Conservation (phyloP, 2,113 vertebrate genomes). For the Trogon melanurus region DNA sequence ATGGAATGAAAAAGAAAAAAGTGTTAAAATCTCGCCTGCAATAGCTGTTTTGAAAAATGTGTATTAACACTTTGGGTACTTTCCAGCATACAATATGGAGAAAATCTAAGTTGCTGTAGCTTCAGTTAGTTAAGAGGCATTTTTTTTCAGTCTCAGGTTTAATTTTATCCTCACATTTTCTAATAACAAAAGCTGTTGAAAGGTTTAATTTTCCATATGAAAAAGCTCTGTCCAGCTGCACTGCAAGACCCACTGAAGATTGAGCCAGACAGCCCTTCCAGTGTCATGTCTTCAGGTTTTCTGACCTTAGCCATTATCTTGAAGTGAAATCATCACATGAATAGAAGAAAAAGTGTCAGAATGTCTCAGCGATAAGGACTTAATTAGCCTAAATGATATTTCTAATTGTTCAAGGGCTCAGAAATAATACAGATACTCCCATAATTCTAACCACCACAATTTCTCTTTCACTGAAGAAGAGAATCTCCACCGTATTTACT, state of each 20-base stretch:
- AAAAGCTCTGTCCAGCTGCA: not conserved
- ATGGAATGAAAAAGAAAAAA: not conserved
- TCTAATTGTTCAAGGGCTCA: not conserved
- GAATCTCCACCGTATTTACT: too few species aligned
- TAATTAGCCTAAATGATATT: not conserved
- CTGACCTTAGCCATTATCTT: not conserved
- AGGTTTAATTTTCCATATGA: not conserved
- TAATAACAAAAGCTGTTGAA: not conserved
- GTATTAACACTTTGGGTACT: not conserved
- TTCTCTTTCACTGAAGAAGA: too few species aligned
- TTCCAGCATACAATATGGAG: not conserved
- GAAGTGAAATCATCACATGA: not conserved
- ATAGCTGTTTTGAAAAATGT: not conserved
- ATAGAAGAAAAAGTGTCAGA: not conserved
- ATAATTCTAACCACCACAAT: not conserved
- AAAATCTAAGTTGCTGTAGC: not conserved
- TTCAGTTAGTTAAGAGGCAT: not conserved
- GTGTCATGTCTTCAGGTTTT: not conserved
- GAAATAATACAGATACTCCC: not conserved
- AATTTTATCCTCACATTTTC: not conserved
- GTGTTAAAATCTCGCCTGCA: not conserved
- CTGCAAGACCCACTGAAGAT: not conserved
- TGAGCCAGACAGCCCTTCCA: not conserved
- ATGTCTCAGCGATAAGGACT: not conserved
- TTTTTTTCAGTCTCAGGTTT: not conserved